A percentile compares a stretch with the other conserved stretches of the same genome.
These are phyloP conservation scores for Eilema depressum DNA, from an alignment of 2,888 invertebrate genomes.

Conservation along the genomic window DNA sequence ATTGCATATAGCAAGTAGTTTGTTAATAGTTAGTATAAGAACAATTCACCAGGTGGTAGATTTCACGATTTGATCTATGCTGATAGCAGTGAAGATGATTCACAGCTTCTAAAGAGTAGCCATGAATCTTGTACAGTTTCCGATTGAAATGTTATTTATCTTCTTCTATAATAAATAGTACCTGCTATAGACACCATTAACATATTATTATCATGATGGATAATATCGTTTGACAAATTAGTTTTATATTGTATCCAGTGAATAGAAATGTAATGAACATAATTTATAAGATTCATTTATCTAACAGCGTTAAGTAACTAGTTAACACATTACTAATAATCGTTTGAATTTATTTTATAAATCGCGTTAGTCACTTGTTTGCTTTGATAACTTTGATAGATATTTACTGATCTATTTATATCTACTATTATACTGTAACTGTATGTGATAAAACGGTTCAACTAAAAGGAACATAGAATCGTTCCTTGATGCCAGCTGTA, in stretches of 20 bases:
- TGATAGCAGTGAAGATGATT: slow-evolving; percentile 9
- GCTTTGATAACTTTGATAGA: neutral
- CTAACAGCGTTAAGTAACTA: slow-evolving; percentile 8
- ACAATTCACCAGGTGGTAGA: neutral
- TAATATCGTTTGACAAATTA: slow-evolving; percentile 6
- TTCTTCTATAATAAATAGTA: neutral
- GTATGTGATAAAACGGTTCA: neutral
- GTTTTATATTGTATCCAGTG: neutral
- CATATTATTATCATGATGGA: slow-evolving; percentile 7
- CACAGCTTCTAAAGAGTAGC: neutral
- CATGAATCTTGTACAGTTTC: neutral
- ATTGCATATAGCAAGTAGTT: neutral
- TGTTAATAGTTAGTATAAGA: neutral
- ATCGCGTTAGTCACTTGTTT: neutral
- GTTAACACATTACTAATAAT: slow-evolving; percentile 9
- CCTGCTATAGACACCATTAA: neutral
- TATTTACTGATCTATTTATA: neutral
- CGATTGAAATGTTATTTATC: neutral
- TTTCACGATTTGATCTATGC: neutral
- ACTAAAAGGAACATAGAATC: neutral
- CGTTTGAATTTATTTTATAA: neutral
- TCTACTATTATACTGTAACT: neutral
- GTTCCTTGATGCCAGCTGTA: neutral
- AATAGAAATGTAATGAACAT: slow-evolving; percentile 9
- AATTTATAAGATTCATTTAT: slow-evolving; percentile 8